Base-by-base conservation (phyloP, 2,888 invertebrate genomes). In the Lissocephala sabroskyi region DNA sequence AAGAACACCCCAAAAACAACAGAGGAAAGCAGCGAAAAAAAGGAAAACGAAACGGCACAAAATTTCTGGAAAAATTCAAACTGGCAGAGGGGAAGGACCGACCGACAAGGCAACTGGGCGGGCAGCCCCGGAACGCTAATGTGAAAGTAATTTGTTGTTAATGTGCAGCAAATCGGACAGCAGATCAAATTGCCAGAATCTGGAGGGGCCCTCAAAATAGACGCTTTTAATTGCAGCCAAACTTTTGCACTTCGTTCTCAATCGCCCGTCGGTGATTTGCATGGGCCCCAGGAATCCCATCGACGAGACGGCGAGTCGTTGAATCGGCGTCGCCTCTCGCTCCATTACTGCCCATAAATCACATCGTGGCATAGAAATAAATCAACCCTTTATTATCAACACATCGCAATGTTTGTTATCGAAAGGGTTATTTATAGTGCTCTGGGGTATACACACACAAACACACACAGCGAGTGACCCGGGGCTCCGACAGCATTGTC, bases 321-420 rank as follows among this genome's bases (percentile, higher is more conserved):
- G 51, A 68, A 56, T 65, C 32, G 29, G 26, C 41, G 11, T 29
- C 45, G 18, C 11, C 33, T 45, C 48, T 33, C 47, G 40, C 57
- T 63, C 68, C 71, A 75, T 71, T 71, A 76, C 68, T 76, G 73
- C 53, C 56, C 76, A 71, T 71, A 71, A 71, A 71, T 71, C 71
- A 71, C 71, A 68, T 56, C 73, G 63, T 65, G 56, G 76, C 73
- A 67, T 73, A 73, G 68, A 71, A 71, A 71, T 71, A 71, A 71
- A 71, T 71, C 71, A 71, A 71, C 73, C 76, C 76, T 73, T 71
- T 71, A 71, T 71, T 71, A 71, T 71, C 71, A 71, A 75, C 71
- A 71, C 76, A 75, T 71, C 73, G 71, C 73, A 75, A 75, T 76
- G 73, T 67, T 75, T 75, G 76, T 71, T 71, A 71, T 71, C 71